Base-by-base conservation (phyloP, 2,888 invertebrate species). In the Drosophila colorata region DNA sequence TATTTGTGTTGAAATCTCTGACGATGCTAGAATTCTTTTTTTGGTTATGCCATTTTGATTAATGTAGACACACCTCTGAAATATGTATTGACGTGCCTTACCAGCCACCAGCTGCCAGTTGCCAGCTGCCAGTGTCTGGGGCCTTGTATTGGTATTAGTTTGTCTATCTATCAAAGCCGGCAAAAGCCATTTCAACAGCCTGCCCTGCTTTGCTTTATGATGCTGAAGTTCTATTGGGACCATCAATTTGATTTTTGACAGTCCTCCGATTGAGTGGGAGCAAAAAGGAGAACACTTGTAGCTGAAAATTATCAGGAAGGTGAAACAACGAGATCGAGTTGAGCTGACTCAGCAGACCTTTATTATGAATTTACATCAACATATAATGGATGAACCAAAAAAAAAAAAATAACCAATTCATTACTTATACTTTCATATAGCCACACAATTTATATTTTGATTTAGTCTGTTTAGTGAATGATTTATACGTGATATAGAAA, bases 221-320 rank as follows among this genome's bases (percentile, higher is more conserved):
- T 77, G 63, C 53, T 48, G 59, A 44, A 69, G 53, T 46, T 69
- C 58, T 64, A 67, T 59, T 56, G 75, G 68, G 86, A 81, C 82
- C 69, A 82, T 87, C 72, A 82, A 85, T 82, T 87, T 70, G 52
- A 65, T 56, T 67, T 78, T 64, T 85, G 81, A 84, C 84, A 81
- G 60, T 38, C 18, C 40, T n/a, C 13, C 28, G 44, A 38, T 51
- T 51, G 23, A 44, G 33, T 3, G 37, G 37, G 33, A 25, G 18
- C 20, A 25, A 52, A 77, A 52, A n/a, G 23, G 8, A 28, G 8
- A 56, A 33, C 61, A 77, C 73, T 77, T 72, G 57, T 56, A 49
- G 55, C 60, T 37, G 23, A 47, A 63, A 46, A 35, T 20, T 25
- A 33, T 4, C 38, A 14, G 20, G 33, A 37, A 28, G 31, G 13